Base-by-base conservation (phyloP, 2,113 vertebrate genomes). In the Engystomops pustulosus region DNA sequence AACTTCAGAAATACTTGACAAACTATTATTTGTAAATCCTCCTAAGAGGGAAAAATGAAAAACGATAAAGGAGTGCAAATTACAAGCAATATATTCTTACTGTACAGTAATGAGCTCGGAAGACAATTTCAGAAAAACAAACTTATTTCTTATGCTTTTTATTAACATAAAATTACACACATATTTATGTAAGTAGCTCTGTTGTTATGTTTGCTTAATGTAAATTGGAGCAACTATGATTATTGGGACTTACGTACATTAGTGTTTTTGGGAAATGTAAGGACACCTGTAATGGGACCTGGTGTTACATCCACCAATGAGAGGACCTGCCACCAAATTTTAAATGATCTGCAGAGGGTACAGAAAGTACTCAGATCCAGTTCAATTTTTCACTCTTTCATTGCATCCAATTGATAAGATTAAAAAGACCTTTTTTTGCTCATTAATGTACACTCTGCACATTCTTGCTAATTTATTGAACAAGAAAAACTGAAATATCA, bases 11-110 rank as follows among this genome's bases (percentile, higher is more conserved):
- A 80, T 69, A 30, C 62, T 47, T 68, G 51, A 3, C 38, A 79
- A 65, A 79, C 55, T 41, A 47, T 80, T 80, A 69, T 51, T 45
- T 80, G 62, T 69, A 25, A 18, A 18, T 80, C 44, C 62, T 69
- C 44, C 47, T 32, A 20, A 47, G 45, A 69, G 47, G 17, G 10
- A 30, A 51, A 68, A 80, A 11, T 65, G 14, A 47, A 60, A 79
- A 38, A 18, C 23, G 6, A 7, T 44, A 18, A 62, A 79, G 23
- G 7, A 79, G 38, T 65, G 36, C 58, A 79, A 67, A 65, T 79
- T 79, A 32, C 58, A 17, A 65, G 41, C 45, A 5, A 45, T 49
- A 5, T 25, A 34, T 74, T 49, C 44, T 25, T 30, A 30, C 44
- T 74, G 41, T 49, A 49, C 44, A 30, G 62, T 67, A 67, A 67